phyloP scores from a whole-genome alignment of 1,140 invertebrate species.

The Ostrea edulis region DNA sequence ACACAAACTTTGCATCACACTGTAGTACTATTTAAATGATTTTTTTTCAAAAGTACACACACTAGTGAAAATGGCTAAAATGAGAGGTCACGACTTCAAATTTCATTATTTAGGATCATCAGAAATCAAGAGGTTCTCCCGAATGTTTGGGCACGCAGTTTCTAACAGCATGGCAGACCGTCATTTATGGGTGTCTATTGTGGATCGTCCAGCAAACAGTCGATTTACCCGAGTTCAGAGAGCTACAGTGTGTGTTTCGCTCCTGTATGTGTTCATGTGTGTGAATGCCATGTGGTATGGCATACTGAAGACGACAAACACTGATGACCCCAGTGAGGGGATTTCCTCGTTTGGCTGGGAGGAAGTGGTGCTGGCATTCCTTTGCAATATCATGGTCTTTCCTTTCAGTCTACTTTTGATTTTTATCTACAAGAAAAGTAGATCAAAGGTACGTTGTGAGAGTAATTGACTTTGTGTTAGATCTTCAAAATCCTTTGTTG shows the following conservation, averaged over 20 bases:
- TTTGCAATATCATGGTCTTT: conserved; percentile 70
- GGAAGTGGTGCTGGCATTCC: conserved; percentile 72
- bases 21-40: background rate
- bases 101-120: conserved; percentile 39
- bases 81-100: background rate
- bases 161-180: conserved; percentile 67
- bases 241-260: conserved; percentile 71
- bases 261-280: conserved; percentile 74
- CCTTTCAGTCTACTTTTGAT: conserved; percentile 71
- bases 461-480: background rate
- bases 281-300: conserved; percentile 77
- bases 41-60: background rate
- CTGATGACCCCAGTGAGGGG: conserved; percentile 44
- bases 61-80: background rate
- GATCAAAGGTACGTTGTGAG: conserved; percentile 66
- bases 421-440: conserved; percentile 73
- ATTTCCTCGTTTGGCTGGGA: conserved; percentile 70
- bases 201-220: conserved; percentile 73
- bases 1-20: no score
- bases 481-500: background rate
- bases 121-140: conserved; percentile 63
- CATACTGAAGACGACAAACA: conserved; percentile 63
- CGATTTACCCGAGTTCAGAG: conserved; percentile 76
- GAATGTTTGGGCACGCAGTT: conserved; percentile 59
- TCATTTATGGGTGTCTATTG: conserved; percentile 74